These are phyloP conservation scores for Hippocampus comes DNA, from an alignment of 2,113 vertebrate genomes.

Conservation along the genomic window DNA sequence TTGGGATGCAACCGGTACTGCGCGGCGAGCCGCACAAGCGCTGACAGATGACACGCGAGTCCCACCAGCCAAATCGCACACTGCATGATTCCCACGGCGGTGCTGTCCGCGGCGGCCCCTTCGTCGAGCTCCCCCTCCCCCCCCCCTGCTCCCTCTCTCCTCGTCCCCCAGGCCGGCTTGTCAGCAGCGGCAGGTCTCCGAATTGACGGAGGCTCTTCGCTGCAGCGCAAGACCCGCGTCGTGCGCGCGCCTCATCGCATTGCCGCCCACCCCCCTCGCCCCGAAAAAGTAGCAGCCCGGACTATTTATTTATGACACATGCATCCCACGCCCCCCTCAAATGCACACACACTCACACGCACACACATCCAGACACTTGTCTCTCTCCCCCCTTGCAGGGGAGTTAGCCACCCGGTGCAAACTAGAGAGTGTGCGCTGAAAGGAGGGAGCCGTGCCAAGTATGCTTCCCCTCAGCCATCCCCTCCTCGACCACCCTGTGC, in stretches of 20 bases:
- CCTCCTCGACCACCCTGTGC: conserved; percentile 62
- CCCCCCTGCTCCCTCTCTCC: conserved; percentile 51
- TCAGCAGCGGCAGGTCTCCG: conserved; percentile 74
- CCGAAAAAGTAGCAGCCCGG: not conserved
- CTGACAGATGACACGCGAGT: conserved; percentile 81
- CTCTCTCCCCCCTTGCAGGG: not conserved
- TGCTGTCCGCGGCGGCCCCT: conserved; percentile 54
- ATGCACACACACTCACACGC: conserved; percentile 2
- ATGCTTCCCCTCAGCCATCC: conserved; percentile 71
- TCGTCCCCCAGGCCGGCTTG: conserved; percentile 67
- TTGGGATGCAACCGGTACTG: conserved; percentile 80
- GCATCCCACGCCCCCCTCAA: conserved; percentile 32
- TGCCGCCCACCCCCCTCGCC: not conserved
- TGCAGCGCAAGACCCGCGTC: conserved; percentile 61
- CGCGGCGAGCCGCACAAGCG: conserved; percentile 71
- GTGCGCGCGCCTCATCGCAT: conserved; percentile 72
- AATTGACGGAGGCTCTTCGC: conserved; percentile 67
- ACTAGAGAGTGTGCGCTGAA: conserved; percentile 50
- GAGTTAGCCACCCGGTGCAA: conserved; percentile 47
- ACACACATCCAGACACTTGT: not conserved
- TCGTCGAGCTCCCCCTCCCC: conserved; percentile 53
- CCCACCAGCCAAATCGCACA: conserved; percentile 78
- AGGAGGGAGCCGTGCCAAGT: conserved; percentile 70
- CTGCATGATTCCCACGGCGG: conserved; percentile 76
- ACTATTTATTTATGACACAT: conserved; percentile 54